Evolutionary conservation across 2,888 invertebrate species (phyloP), one percentile per base, ranked within the genome.

Genomic region (Drosophila falleni): DNA sequence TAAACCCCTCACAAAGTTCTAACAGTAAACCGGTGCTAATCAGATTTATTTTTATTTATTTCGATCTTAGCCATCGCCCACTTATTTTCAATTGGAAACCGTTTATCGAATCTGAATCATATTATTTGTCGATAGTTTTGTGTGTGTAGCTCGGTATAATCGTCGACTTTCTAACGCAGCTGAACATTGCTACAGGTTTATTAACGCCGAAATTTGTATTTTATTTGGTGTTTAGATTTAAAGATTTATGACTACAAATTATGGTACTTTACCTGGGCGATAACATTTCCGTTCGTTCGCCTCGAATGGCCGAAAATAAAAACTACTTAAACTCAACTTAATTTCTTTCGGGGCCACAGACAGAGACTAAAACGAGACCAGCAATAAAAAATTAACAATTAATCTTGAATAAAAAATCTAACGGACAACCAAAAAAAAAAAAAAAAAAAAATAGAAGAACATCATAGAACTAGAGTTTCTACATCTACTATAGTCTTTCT

Each of bases 171-270:
- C 44, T 59, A 71, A 54, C 47, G 35, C 35, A 51, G 47, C 31
- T 66, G 58, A 35, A 56, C 62, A 59, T 64, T 68, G 46, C 67
- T 50, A 71, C 70, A 47, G 56, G 66, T 78, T 71, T 69, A 72
- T 68, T 71, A 53, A 44, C 19, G 49, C 62, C 55, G 75, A 58
- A 81, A 78, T 69, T 69, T 76, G 78, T 81, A 78, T 88, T 87
- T 89, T 85, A 85, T 85, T 85, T 83, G 82, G 83, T 85, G 74
- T 81, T 87, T 83, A 87, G 83, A 80, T 78, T 64, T 77, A 75
- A 87, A 89, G 89, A 89, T 89, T 89, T 89, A 89, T 89, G 84
- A 71, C 82, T 81, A 81, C 89, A 89, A 89, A 89, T 89, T 89
- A 89, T 90, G 84, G 90, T 86, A 82, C 86, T 85, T 86, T 78